These are phyloP conservation scores for Anhinga rufa DNA, from an alignment of 2,113 vertebrate genomes.

Conservation along the genomic window DNA sequence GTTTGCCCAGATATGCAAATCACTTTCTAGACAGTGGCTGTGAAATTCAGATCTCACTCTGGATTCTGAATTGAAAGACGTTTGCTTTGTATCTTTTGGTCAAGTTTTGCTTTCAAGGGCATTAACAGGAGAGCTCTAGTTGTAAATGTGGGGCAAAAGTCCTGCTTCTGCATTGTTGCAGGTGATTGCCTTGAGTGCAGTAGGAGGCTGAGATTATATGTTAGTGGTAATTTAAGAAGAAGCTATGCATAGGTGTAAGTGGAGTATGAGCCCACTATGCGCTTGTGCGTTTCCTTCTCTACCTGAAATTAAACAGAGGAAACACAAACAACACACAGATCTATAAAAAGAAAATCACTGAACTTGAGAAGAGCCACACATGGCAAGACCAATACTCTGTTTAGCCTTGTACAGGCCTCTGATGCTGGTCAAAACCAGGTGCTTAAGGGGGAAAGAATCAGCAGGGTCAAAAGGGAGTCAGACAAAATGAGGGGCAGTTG, in stretches of 20 bases:
- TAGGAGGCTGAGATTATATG: neutral
- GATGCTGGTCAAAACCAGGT: neutral
- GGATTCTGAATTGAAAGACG: neutral
- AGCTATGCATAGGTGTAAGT: neutral
- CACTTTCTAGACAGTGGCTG: neutral
- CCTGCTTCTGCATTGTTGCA: neutral
- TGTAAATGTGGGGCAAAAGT: neutral
- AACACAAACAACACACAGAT: neutral
- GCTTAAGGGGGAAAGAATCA: neutral
- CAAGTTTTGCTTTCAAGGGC: neutral
- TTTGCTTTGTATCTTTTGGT: neutral
- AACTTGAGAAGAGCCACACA: neutral
- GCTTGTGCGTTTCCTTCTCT: neutral
- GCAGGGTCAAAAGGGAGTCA: neutral
- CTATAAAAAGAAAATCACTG: neutral
- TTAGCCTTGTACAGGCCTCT: neutral
- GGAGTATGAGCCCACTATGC: no score
- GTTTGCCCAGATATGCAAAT: neutral
- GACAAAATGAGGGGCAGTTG: neutral
- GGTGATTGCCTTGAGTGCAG: neutral
- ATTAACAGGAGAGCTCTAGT: neutral
- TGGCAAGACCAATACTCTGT: accelerated
- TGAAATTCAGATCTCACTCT: neutral
- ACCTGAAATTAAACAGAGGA: no score
- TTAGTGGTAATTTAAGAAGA: neutral